Conservation (phyloP, 2,888 invertebrate species). For the Conchocele bisecta region DNA sequence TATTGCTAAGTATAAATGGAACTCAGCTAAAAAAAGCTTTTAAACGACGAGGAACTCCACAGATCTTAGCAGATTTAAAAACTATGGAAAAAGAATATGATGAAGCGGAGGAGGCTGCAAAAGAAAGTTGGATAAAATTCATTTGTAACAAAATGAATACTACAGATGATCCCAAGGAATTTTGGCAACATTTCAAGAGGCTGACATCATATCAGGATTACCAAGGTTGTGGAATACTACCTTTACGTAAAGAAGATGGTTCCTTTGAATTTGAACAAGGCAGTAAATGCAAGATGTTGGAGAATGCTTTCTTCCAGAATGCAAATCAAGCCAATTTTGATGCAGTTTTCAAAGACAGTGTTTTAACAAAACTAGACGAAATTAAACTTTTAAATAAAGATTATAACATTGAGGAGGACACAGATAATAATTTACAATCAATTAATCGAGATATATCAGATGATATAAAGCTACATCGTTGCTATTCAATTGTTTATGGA, state of each 20-base stretch:
- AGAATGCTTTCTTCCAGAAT: conserved; percentile 9
- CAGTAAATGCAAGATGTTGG: conserved; percentile 10
- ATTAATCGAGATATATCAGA: conserved; percentile 9
- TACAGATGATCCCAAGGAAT: not conserved
- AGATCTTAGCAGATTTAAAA: conserved; percentile 1
- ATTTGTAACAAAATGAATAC: conserved; percentile 4
- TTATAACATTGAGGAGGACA: not conserved
- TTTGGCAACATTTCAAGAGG: conserved; percentile 11
- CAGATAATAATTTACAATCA: not conserved
- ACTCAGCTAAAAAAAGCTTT: conserved; percentile 11
- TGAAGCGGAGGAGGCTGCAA: not conserved
- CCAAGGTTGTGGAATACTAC: not conserved
- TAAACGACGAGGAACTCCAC: conserved; percentile 5
- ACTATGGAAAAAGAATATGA: not conserved
- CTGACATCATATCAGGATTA: conserved; percentile 13
- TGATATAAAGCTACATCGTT: not conserved
- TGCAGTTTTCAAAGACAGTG: not conserved
- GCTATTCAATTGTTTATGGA: conserved; percentile 6
- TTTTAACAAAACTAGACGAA: not conserved
- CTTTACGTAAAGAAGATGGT: not conserved
- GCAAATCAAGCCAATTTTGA: conserved; percentile 1
- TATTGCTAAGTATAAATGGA: not conserved
- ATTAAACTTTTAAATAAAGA: not conserved
- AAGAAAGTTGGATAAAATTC: conserved; percentile 1
- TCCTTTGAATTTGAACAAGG: not conserved